These are phyloP conservation scores for Odontomachus brunneus DNA, from an alignment of 1,140 invertebrate genomes.

Conservation along the genomic window DNA sequence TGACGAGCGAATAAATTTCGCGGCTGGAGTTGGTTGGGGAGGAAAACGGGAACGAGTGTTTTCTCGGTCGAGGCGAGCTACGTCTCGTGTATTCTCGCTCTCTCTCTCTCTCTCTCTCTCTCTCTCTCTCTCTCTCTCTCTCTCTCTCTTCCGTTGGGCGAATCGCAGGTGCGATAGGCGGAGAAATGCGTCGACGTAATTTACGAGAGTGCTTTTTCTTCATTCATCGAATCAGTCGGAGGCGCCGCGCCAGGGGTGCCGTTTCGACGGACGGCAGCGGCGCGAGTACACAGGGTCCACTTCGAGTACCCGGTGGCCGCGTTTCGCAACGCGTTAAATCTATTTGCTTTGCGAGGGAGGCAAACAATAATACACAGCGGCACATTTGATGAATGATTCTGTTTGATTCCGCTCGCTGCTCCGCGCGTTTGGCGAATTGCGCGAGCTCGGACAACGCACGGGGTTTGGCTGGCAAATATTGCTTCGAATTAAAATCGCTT, in stretches of 20 bases:
- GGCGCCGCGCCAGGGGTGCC: no score
- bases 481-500: no score
- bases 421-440: conserved; percentile 6
- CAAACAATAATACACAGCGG: conserved; percentile 30
- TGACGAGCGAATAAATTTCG: conserved; percentile 34
- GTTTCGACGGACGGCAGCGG: neutral
- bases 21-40: neutral
- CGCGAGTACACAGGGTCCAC: neutral
- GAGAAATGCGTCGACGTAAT: conserved; percentile 33
- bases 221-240: conserved; percentile 52
- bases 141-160: neutral
- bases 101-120: no score
- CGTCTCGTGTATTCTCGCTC: neutral
- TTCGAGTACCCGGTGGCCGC: conserved; percentile 4
- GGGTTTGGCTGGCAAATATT: no score
- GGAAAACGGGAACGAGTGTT: neutral
- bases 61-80: neutral
- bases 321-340: conserved; percentile 13
- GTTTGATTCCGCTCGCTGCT: conserved; percentile 19
- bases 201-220: conserved; percentile 60
- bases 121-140: no score
- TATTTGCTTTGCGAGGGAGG: conserved; percentile 16
- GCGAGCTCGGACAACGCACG: neutral
- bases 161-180: conserved; percentile 49
- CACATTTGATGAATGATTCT: conserved; percentile 33